phyloP scores from a whole-genome alignment of 2,888 invertebrate species.

The Pedicia rivosa region DNA sequence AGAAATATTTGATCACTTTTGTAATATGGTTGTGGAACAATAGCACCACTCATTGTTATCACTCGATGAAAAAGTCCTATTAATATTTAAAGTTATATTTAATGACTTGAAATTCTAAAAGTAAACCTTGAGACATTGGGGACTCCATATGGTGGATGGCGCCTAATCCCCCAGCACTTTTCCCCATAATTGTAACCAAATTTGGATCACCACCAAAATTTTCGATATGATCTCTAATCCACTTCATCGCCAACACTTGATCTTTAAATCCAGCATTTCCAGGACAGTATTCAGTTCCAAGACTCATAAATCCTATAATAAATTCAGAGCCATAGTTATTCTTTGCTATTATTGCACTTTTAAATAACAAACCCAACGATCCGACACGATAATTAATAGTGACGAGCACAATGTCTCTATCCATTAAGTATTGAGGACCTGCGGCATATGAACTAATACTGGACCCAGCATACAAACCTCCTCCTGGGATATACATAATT shows the following conservation, averaged over 20 bases:
- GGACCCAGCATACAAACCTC: slow-evolving; percentile 17
- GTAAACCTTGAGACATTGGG: slow-evolving; percentile 44
- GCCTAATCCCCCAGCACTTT: slow-evolving; percentile 34
- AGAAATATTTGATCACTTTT: slow-evolving; percentile 37
- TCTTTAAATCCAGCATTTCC: slow-evolving; percentile 53
- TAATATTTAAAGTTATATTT: slow-evolving; percentile 10
- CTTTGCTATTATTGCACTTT: too few relatives aligned
- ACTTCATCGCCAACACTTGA: slow-evolving; percentile 44
- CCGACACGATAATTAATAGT: slow-evolving; percentile 25
- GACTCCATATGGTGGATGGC: slow-evolving; percentile 38
- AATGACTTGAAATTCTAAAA: slow-evolving; percentile 19
- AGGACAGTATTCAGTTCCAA: slow-evolving; percentile 40
- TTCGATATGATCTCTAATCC: slow-evolving; percentile 44
- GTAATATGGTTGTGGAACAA: slow-evolving; percentile 36
- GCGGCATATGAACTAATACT: slow-evolving; percentile 17
- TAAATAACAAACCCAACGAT: slow-evolving; percentile 36
- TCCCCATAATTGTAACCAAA: slow-evolving; percentile 43
- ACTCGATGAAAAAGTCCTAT: slow-evolving; percentile 51
- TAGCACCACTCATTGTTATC: slow-evolving; percentile 50
- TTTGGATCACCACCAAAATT: slow-evolving; percentile 48
- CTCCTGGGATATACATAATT: slow-evolving; percentile 23
- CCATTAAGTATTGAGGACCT: slow-evolving; percentile 22
- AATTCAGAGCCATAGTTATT: too few relatives aligned
- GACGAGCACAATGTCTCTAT: slow-evolving; percentile 22
- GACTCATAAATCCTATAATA: slow-evolving; percentile 44